phyloP scores from a whole-genome alignment of 2,797 vertebrate species.

The Falco cherrug region DNA sequence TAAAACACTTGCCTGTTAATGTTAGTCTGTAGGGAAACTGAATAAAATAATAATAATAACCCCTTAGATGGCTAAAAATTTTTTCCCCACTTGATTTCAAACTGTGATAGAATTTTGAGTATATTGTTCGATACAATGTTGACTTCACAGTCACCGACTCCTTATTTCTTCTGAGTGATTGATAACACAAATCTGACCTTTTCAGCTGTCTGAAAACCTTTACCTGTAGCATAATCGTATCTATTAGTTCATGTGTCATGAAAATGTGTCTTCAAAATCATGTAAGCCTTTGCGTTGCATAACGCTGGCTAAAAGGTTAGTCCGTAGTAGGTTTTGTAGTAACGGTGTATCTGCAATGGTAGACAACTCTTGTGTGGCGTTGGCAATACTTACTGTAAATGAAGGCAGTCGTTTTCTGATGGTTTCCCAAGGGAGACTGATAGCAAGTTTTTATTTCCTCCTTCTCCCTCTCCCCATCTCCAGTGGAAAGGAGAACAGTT shows the following conservation, averaged over 20 bases:
- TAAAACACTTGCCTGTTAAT: not conserved
- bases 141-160: not conserved
- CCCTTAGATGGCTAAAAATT: not conserved
- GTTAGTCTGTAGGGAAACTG: not conserved
- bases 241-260: not conserved
- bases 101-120: not conserved
- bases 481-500: not conserved
- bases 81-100: not conserved
- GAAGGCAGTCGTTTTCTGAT: not conserved
- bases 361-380: not conserved
- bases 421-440: not conserved
- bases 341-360: not conserved
- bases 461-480: not conserved
- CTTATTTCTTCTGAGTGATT: not conserved
- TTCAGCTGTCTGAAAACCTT: not conserved
- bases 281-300: not conserved
- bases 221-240: not conserved
- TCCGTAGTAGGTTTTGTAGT: not conserved
- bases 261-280: not conserved
- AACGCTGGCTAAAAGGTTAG: not conserved
- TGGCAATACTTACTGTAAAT: not conserved
- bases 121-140: not conserved
- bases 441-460: constrained; percentile 3
- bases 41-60: not conserved
- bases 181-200: not conserved